Base-by-base conservation (phyloP, 1,140 invertebrate genomes). In the Bombus breviceps region DNA sequence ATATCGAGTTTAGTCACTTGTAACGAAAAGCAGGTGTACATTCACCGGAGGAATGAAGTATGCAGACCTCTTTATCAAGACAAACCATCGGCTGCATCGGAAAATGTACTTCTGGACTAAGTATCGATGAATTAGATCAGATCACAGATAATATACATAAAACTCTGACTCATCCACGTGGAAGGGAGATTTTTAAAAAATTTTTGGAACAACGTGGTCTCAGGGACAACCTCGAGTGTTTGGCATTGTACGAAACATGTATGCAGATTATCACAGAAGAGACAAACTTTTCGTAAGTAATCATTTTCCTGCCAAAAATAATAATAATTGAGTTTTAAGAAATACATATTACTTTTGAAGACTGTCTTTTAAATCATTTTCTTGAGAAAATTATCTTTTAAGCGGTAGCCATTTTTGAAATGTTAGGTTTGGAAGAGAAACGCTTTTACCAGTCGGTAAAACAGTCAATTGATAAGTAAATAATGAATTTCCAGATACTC, bases 71-170 rank as follows among this genome's bases (percentile, higher is more conserved):
- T 25, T 82, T 72, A 34, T 25, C 86, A 25, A 81, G 32, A 18
- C 78, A 68, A 79, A 66, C 41, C 12, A 81, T 93, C 62, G 91
- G 91, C 1, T 93, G 92, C 69, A 91, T 93, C 39, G 92, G 90
- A 73, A 93, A 93, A 80, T 93, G 93, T 76, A 90, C 84, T 13
- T 89, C 81, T 62, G 92, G 90, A 15, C 71, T 94, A 15, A 90
- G 64, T 13, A 5, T 8, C 15, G 81, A 91, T 13, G 91, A 93
- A 68, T 69, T 93, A 25, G 86, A 93, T 71, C 28, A 64, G 8
- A 89, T 94, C 18, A 93, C 93, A 32, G 89, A 93, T 62, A 84
- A 89, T 59, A 88, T 94, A 82, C 77, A 89, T 9, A 85, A 86
- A 12, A 93, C 93, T 18, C 41, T 94, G 66, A 72, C 4, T 12